Base-by-base conservation (phyloP, 1,140 invertebrate species). In the Pachyrhynchus sulphureomaculatus region DNA sequence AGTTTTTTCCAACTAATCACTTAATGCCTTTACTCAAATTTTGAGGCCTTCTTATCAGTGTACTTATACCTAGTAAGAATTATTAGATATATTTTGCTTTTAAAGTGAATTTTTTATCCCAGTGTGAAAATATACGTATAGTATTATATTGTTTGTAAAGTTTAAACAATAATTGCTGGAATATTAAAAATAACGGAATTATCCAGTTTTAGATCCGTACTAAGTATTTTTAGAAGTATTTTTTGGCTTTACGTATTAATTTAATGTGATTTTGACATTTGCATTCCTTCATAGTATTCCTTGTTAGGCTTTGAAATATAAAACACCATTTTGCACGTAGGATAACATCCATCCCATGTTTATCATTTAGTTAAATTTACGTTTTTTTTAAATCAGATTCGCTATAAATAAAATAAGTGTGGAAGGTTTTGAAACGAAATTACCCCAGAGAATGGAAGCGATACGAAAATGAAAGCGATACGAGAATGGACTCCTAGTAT, bases 41-140 rank as follows among this genome's bases (percentile, higher is more conserved):
- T 33, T 10, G 65, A 62, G 60, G 51, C 52, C 56, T 57, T 57
- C n/a, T 64, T 68, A 53, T 56, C 64, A 66, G 66, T 68, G 67
- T 68, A 68, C 67, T 68, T 68, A 44, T 55, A 44, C 26, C 12
- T 29, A 29, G 26, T 29, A 29, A 29, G 26, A 29, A 29, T 29
- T 29, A 29, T 41, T 42, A 18, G 56, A 47, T 39, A 58, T 63
- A 63, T 55, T 55, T 55, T 55, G 39, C 39, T 42, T 42, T 12
- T 33, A 32, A 18, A 20, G 47, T 49, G 8, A 29, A 17, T 17
- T 39, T 17, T 10, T 17, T 4, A 13, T 39, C 13, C 36, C 13
- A 39, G 17, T 18, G 13, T 17, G 36, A 15, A 39, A n/a, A 17
- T n/a, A 39, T 39, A 17, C 36, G 29, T 39, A 39, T 39, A 17